Conservation (phyloP, 1,140 invertebrate genomes). For the Paracyclopina nana region DNA sequence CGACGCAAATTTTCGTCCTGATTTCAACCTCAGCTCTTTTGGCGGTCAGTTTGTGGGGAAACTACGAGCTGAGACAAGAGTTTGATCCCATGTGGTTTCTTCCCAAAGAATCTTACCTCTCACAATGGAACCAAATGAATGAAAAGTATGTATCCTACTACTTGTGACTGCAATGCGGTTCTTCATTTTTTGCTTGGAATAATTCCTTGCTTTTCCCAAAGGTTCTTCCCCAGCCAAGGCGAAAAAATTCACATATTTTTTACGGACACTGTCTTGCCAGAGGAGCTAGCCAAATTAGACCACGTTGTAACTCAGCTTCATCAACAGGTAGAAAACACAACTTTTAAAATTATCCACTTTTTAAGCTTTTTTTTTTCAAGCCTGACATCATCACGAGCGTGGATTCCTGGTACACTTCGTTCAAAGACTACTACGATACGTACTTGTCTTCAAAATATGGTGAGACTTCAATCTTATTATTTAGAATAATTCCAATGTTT, state of each 20-base stretch:
- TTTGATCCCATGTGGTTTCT: conserved; percentile 37
- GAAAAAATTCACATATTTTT: conserved; percentile 39
- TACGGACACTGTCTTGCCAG: conserved; percentile 40
- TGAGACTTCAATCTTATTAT: too few relatives aligned
- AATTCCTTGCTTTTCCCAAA: conserved; percentile 19
- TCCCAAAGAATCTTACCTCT: conserved; percentile 27
- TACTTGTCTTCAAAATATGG: too few relatives aligned
- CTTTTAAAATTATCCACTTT: too few relatives aligned
- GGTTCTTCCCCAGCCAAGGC: conserved; percentile 32
- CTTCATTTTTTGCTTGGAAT: not conserved
- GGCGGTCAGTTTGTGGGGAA: conserved; percentile 25
- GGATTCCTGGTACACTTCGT: conserved; percentile 36
- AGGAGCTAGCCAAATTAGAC: conserved; percentile 39
- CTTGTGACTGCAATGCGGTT: not conserved
- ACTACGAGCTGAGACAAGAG: conserved; percentile 31
- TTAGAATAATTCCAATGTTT: too few relatives aligned
- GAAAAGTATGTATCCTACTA: not conserved
- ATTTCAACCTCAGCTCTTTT: too few relatives aligned
- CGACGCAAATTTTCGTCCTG: too few relatives aligned
- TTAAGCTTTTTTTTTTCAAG: too few relatives aligned
- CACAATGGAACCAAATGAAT: conserved; percentile 17
- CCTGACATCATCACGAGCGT: conserved; percentile 30
- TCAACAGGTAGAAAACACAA: too few relatives aligned
- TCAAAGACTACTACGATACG: too few relatives aligned
- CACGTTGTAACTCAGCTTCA: too few relatives aligned